phyloP scores from a whole-genome alignment of 2,888 invertebrate genomes.

The Hoplodrina ambigua region DNA sequence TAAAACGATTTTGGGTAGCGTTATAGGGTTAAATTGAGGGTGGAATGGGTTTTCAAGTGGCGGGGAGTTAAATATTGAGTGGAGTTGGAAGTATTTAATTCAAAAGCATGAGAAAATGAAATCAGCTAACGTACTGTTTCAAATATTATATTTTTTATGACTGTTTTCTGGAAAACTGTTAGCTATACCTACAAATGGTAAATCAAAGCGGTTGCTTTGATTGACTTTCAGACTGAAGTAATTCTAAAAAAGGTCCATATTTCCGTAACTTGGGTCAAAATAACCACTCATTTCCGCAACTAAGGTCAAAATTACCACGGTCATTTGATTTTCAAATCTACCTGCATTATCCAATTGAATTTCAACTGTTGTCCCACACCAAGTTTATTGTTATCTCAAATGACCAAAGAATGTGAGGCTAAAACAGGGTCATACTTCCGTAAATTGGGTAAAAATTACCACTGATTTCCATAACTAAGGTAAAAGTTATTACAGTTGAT shows the following conservation, averaged over 20 bases:
- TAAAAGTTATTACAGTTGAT: too few relatives aligned
- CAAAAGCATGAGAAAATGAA: background rate
- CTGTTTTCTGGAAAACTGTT: background rate
- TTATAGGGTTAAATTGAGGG: constrained; percentile 38
- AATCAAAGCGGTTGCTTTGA: too few relatives aligned
- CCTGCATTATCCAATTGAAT: background rate
- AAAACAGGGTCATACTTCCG: too few relatives aligned
- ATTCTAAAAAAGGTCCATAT: too few relatives aligned
- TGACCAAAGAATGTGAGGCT: too few relatives aligned
- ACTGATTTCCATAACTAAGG: too few relatives aligned
- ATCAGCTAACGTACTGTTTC: constrained; percentile 4
- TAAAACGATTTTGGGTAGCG: constrained; percentile 39
- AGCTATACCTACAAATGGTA: background rate
- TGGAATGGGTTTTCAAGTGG: constrained; percentile 29
- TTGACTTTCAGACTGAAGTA: too few relatives aligned
- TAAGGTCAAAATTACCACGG: background rate
- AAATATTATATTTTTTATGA: background rate
- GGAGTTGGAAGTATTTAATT: constrained; percentile 24
- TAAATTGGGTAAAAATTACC: too few relatives aligned
- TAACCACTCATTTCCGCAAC: background rate
- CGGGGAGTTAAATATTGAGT: constrained; percentile 28
- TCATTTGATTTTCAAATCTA: too few relatives aligned
- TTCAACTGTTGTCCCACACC: background rate
- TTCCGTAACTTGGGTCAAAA: background rate
- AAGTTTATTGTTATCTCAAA: too few relatives aligned